phyloP scores from a whole-genome alignment of 2,888 invertebrate species.

The Cepaea hortensis region DNA sequence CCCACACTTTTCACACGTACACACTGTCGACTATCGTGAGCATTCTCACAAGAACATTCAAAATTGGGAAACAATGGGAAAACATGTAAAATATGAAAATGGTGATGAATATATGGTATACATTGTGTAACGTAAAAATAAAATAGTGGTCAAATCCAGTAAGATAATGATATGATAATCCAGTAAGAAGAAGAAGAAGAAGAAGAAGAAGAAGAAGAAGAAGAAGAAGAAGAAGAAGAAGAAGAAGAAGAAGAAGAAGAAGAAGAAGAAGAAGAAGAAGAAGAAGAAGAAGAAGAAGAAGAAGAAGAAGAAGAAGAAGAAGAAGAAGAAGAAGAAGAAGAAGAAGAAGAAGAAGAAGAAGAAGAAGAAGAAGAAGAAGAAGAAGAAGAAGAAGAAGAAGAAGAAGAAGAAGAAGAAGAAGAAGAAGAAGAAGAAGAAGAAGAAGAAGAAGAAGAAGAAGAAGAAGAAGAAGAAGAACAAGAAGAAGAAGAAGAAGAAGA shows the following conservation, averaged over 20 bases:
- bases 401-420: no score
- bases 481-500: neutral
- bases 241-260: constrained; percentile 14
- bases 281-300: constrained; percentile 11
- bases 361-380: constrained; percentile 5
- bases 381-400: constrained; percentile 18
- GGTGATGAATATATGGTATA: no score
- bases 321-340: constrained; percentile 22
- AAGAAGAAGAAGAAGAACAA: neutral
- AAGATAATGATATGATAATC: no score
- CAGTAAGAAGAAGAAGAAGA: constrained; percentile 5
- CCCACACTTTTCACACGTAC: no score
- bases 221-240: constrained; percentile 12
- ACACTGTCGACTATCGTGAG: no score
- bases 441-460: neutral
- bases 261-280: constrained; percentile 14
- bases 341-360: constrained; percentile 22
- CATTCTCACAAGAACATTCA: no score
- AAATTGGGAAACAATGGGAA: no score
- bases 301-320: constrained; percentile 17
- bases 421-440: neutral
- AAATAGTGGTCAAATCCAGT: no score
- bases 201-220: constrained; percentile 7
- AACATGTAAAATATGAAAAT: no score
- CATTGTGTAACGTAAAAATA: no score